These are phyloP conservation scores for Cryptoprocta ferox DNA, from an alignment of 2,797 vertebrate genomes.

Conservation along the genomic window DNA sequence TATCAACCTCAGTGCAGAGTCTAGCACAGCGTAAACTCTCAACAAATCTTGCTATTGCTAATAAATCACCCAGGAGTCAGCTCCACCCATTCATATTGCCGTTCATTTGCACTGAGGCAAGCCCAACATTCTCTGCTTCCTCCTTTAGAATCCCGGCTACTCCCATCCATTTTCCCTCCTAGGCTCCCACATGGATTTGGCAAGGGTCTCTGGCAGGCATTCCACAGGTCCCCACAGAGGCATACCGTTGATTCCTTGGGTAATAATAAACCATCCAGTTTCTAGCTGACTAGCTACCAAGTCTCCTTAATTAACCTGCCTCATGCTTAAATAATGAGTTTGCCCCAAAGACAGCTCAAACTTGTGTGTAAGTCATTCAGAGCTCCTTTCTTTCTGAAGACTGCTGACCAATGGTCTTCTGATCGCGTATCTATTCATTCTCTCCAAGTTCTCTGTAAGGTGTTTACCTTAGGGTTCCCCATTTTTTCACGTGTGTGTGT, in stretches of 20 bases:
- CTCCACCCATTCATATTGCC: neutral
- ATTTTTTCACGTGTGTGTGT: neutral
- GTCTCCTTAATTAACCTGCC: neutral
- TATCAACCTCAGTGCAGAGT: rapidly evolving
- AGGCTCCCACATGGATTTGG: neutral
- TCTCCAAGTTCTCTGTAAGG: neutral
- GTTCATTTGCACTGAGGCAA: neutral
- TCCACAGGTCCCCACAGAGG: neutral
- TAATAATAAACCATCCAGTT: neutral
- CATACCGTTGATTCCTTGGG: neutral
- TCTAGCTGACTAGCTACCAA: neutral
- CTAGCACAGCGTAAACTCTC: neutral
- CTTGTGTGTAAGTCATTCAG: neutral
- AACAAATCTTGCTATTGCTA: neutral
- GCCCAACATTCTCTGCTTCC: neutral
- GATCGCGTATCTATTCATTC: too few species aligned
- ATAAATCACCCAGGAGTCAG: neutral
- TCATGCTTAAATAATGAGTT: neutral
- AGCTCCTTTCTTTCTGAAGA: neutral
- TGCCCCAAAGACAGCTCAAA: neutral
- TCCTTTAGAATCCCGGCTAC: neutral
- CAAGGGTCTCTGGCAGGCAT: neutral
- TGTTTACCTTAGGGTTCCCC: neutral
- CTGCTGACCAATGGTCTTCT: neutral
- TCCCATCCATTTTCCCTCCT: neutral